Percentiles rank a stretch among this genome's conserved stretches.
Evolutionary conservation across 2,888 invertebrate genomes (phyloP).

Genomic region (Ceraclea dissimilis): DNA sequence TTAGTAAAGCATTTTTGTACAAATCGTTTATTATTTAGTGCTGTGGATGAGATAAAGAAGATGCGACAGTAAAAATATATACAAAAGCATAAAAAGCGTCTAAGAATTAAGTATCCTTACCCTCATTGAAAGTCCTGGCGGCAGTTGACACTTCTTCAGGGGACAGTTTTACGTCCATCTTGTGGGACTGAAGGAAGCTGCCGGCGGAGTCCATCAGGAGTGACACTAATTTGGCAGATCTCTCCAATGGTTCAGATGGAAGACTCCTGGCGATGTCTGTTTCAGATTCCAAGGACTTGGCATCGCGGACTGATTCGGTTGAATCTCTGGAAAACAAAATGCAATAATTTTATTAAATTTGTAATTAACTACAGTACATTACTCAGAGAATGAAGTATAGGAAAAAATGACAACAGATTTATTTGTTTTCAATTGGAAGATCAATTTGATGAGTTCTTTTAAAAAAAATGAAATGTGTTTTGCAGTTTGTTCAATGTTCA

Average conservation of each 20-base stretch:
- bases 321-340: conserved; percentile 33
- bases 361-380: background rate
- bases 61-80: too few relatives aligned
- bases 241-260: conserved; percentile 46
- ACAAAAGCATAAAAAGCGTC: too few relatives aligned
- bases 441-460: too few relatives aligned
- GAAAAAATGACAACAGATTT: too few relatives aligned
- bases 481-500: too few relatives aligned
- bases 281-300: conserved; percentile 36
- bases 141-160: conserved; percentile 56
- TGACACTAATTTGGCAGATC: conserved; percentile 45
- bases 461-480: too few relatives aligned
- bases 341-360: background rate
- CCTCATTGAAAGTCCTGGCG: conserved; percentile 70
- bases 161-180: conserved; percentile 62
- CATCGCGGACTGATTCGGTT: conserved; percentile 32
- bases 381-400: too few relatives aligned
- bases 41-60: too few relatives aligned
- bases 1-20: too few relatives aligned
- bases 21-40: too few relatives aligned
- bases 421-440: too few relatives aligned
- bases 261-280: conserved; percentile 46
- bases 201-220: conserved; percentile 49
- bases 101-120: conserved; percentile 36
- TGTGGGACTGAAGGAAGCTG: conserved; percentile 51